Evolutionary conservation across 1,140 invertebrate genomes (phyloP).

Genomic region (Pomacea maculata): DNA sequence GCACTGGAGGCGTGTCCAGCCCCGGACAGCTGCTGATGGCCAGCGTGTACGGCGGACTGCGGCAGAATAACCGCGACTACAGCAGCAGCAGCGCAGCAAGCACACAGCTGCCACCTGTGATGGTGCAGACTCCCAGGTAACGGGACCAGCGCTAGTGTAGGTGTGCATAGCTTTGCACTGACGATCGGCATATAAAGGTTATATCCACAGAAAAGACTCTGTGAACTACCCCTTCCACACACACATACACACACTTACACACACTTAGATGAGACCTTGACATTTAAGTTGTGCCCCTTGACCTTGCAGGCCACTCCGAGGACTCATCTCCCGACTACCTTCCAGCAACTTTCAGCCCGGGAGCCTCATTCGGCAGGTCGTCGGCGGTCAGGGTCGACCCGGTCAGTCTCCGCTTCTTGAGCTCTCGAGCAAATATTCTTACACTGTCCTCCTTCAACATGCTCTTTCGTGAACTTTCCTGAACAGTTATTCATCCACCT

Average conservation of each 20-base stretch:
- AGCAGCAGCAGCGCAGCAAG: neutral
- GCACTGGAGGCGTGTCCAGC: neutral
- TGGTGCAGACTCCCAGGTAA: slow-evolving; percentile 12
- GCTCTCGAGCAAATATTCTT: neutral
- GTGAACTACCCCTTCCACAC: too few relatives aligned
- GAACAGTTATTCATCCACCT: neutral
- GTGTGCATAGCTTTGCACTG: neutral
- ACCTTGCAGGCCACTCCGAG: neutral
- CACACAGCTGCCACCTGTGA: neutral
- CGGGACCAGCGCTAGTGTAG: neutral
- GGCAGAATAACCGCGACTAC: neutral
- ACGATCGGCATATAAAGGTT: neutral
- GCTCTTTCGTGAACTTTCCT: too few relatives aligned
- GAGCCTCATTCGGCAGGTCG: neutral
- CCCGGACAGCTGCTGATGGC: slow-evolving; percentile 3
- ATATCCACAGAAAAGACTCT: too few relatives aligned
- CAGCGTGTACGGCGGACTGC: neutral
- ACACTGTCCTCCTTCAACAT: neutral
- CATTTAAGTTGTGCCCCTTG: too few relatives aligned
- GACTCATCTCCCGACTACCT: neutral
- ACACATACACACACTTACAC: too few relatives aligned
- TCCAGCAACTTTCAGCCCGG: neutral
- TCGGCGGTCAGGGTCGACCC: too few relatives aligned
- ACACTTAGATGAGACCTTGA: too few relatives aligned
- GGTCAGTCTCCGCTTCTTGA: neutral